phyloP scores from a whole-genome alignment of 2,113 vertebrate genomes.

The Calypte anna region DNA sequence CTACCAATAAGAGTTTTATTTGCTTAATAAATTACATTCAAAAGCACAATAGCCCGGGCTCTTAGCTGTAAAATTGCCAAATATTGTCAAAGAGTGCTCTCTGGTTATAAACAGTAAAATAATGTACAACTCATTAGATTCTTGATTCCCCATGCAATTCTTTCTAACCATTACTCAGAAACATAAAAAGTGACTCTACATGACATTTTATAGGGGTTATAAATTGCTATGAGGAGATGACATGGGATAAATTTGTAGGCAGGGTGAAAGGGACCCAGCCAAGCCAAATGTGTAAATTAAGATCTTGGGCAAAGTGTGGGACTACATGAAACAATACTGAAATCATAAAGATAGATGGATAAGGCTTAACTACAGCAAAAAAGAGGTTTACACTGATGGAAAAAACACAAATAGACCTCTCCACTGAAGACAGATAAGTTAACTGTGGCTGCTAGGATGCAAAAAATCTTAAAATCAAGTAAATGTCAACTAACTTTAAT shows the following conservation, averaged over 20 bases:
- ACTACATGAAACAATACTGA: conserved; percentile 62
- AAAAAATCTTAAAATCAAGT: conserved; percentile 23
- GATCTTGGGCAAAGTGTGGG: conserved; percentile 62
- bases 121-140: conserved; percentile 82
- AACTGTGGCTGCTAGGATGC: neutral
- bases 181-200: conserved; percentile 76
- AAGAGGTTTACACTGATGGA: neutral
- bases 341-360: conserved; percentile 59
- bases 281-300: conserved; percentile 79
- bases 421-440: neutral
- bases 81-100: conserved; percentile 83
- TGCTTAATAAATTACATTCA: conserved; percentile 87
- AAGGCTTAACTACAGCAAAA: conserved; percentile 44
- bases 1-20: conserved; percentile 83
- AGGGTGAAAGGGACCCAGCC: conserved; percentile 74
- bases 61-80: conserved; percentile 84
- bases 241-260: conserved; percentile 83
- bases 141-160: conserved; percentile 83
- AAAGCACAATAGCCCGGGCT: conserved; percentile 82
- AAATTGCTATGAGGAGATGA: conserved; percentile 85
- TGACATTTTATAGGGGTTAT: conserved; percentile 83
- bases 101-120: conserved; percentile 84
- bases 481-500: neutral
- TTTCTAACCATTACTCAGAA: conserved; percentile 81
- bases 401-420: conserved; percentile 11